Conservation (phyloP, 53 echinoderm and acorn worm genomes). For the Astropecten irregularis region DNA sequence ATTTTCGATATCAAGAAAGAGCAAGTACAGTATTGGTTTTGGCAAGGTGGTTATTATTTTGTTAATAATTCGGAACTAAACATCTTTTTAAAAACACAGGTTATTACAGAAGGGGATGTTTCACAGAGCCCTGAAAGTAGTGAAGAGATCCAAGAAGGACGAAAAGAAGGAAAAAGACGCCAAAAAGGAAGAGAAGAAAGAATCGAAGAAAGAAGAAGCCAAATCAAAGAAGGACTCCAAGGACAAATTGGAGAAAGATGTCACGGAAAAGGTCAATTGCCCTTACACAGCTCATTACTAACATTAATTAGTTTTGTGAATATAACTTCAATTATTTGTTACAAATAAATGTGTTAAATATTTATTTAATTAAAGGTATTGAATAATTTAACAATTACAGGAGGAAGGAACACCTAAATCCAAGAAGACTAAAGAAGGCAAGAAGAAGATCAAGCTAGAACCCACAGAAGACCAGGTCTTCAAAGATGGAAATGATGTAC, state of each 20-base stretch:
- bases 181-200: slow-evolving; percentile 60
- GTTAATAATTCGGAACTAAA: too few species aligned
- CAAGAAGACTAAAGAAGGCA: slow-evolving; percentile 83
- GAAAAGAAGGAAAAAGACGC: slow-evolving; percentile 78
- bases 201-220: slow-evolving; percentile 61
- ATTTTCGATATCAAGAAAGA: too few species aligned
- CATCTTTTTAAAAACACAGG: too few species aligned
- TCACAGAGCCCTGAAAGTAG: slow-evolving; percentile 89
- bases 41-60: too few species aligned
- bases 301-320: too few species aligned
- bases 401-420: slow-evolving; percentile 68
- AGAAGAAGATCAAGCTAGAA: slow-evolving; percentile 90
- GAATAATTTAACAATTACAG: too few species aligned
- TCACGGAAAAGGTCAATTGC: slow-evolving; percentile 24
- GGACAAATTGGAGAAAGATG: slow-evolving; percentile 58
- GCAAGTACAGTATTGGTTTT: too few species aligned
- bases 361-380: too few species aligned
- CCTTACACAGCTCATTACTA: too few species aligned
- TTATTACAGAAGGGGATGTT: slow-evolving; percentile 90
- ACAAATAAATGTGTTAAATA: too few species aligned
- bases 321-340: too few species aligned
- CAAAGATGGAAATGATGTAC: slow-evolving; percentile 90
- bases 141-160: slow-evolving; percentile 77
- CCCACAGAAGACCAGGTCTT: slow-evolving; percentile 85
- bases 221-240: slow-evolving; percentile 72